A percentile compares a stretch with the other conserved stretches of the same genome.
Evolutionary conservation across 2,797 vertebrate genomes (phyloP).

Genomic region (Phaenicophaeus curvirostris): DNA sequence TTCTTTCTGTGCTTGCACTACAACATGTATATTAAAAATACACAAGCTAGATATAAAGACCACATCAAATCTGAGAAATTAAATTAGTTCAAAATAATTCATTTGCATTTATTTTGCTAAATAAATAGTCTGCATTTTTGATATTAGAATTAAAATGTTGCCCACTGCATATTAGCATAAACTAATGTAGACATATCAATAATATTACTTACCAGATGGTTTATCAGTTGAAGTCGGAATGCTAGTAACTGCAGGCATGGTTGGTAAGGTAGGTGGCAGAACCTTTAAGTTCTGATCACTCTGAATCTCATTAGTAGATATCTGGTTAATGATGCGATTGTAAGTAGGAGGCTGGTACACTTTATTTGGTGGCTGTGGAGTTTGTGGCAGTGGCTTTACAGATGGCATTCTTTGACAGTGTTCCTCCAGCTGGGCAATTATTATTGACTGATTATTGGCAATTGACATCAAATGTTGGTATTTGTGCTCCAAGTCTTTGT

Average conservation of each 20-base stretch:
- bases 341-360: constrained; percentile 85
- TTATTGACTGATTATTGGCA: constrained; percentile 92
- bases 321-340: constrained; percentile 88
- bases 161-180: not conserved
- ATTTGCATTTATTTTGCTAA: not conserved
- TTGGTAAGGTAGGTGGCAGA: constrained; percentile 85
- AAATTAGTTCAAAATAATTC: not conserved
- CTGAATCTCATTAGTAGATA: constrained; percentile 96
- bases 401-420: constrained; percentile 86
- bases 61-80: not conserved
- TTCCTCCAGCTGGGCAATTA: constrained; percentile 91
- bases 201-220: constrained; percentile 89
- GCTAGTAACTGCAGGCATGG: constrained; percentile 91
- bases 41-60: not conserved
- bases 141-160: not conserved
- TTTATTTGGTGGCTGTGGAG: constrained; percentile 82
- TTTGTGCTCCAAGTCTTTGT: constrained; percentile 96
- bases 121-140: not conserved
- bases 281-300: constrained; percentile 93
- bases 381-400: constrained; percentile 74
- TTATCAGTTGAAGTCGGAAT: constrained; percentile 91
- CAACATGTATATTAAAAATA: not conserved
- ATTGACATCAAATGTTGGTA: constrained; percentile 93
- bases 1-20: not conserved
- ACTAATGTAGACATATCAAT: not conserved